Percentiles rank a stretch among this genome's conserved stretches.
Conservation (phyloP, 1,140 invertebrate genomes). For the Drosophila nannoptera region DNA sequence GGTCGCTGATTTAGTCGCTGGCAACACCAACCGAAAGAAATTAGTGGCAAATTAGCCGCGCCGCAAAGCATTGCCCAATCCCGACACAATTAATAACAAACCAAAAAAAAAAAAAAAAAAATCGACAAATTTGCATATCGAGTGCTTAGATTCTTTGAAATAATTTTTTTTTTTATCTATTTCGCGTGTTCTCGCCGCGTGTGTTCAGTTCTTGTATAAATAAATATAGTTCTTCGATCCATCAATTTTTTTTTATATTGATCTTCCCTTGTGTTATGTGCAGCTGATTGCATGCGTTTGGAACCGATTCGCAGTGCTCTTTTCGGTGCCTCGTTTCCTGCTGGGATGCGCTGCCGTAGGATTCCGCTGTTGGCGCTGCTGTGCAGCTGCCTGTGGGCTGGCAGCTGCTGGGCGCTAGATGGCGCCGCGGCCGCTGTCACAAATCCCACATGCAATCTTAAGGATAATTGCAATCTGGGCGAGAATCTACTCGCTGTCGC, state of each 20-base stretch:
- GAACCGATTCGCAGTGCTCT: neutral
- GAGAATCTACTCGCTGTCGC: conserved; percentile 57
- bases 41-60: neutral
- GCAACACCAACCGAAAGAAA: neutral
- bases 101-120: too few relatives aligned
- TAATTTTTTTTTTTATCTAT: neutral
- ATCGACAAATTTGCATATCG: too few relatives aligned
- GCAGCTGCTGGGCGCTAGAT: conserved; percentile 31
- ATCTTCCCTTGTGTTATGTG: neutral
- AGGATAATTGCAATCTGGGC: conserved; percentile 74
- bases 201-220: neutral
- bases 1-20: conserved; percentile 63
- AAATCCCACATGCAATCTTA: conserved; percentile 65
- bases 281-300: neutral
- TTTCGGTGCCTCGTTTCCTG: conserved; percentile 4
- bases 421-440: conserved; percentile 38
- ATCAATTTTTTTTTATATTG: conserved; percentile 8
- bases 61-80: neutral
- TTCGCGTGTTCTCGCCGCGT: neutral
- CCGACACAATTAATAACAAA: too few relatives aligned
- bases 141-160: too few relatives aligned
- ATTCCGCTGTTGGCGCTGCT: conserved; percentile 13
- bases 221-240: neutral
- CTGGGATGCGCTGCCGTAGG: neutral
- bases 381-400: conserved; percentile 10